Base-by-base conservation (phyloP, 37 sponge, comb jelly and placozoan genomes). In the Beroe forskalii region DNA sequence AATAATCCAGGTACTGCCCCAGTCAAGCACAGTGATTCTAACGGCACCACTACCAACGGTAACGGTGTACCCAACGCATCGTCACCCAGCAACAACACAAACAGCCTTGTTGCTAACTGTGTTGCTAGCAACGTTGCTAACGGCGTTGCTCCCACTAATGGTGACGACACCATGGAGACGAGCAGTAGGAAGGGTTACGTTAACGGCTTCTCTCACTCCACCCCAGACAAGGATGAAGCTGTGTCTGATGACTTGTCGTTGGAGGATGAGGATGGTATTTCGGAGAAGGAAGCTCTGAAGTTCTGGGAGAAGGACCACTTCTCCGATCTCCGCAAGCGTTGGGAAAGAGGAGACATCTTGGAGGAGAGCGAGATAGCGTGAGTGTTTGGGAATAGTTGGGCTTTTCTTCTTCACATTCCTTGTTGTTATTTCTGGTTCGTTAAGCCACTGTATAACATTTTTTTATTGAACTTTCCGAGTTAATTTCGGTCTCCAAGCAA, bases 281-380 rank as follows among this genome's bases (percentile, higher is more conserved):
- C 72, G 1, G 72, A 69, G 32, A 27, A 32, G 35, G 72, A 69
- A 33, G 72, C 27, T 32, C 27, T 69, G 38, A 69, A 69, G 72
- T 69, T 69, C 19, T 69, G 35, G 72, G 72, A 69, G 72, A 69
- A 69, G 19, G 72, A 69, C 19, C 72, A 69, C 32, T 80, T 80
- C 55, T n/a, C 40, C 8, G 86, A 80, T 43, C 86, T 80, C 4
- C 23, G 55, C n/a, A 80, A 80, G 86, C 40, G 55, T 42, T 80
- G 86, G 86, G 86, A 80, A 48, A 41, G 35, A 1, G 86, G 86
- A 27, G 72, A 69, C 19, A 48, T 48, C 55, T 14, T 69, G 38
- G 72, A 69, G 1, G 72, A 69, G 36, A 9, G 38, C 38, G 72
- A 69, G 36, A 69, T 69, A 32, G 72, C 72, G 72, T 69, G 19